These are phyloP conservation scores for Oligia fasciuncula DNA, from an alignment of 2,888 invertebrate genomes.

Conservation along the genomic window DNA sequence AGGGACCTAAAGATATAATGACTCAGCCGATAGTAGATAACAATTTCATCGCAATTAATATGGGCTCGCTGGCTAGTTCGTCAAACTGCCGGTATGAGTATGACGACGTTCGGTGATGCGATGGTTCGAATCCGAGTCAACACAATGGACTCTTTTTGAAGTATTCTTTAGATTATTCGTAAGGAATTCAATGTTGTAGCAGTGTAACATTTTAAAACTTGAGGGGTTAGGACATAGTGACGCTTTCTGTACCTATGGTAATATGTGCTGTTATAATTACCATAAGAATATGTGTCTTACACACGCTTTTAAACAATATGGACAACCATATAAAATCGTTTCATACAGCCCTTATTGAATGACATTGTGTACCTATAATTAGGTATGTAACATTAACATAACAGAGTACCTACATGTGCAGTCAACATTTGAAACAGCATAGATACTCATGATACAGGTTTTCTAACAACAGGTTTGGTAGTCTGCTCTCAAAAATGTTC, in stretches of 20 bases:
- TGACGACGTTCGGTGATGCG: no score
- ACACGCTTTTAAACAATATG: background rate
- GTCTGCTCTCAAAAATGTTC: conserved; percentile 18
- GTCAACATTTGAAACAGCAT: background rate
- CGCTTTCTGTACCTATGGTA: background rate
- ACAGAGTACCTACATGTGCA: background rate
- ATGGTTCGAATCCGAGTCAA: no score
- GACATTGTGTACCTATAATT: background rate
- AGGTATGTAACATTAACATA: background rate
- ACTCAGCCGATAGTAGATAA: no score
- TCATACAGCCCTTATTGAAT: background rate
- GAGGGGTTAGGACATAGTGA: no score
- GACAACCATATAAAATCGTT: background rate
- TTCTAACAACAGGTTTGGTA: conserved; percentile 5
- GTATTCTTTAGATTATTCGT: no score
- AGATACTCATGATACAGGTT: conserved; percentile 12
- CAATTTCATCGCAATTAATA: no score
- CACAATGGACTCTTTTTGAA: no score
- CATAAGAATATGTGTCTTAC: background rate
- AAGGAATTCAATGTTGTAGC: no score
- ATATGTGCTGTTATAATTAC: background rate
- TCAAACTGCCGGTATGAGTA: no score
- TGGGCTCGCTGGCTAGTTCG: no score
- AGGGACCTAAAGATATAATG: no score
- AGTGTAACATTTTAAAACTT: no score